These are phyloP conservation scores for Andrena marginata DNA, from an alignment of 2,888 invertebrate genomes.

Conservation along the genomic window DNA sequence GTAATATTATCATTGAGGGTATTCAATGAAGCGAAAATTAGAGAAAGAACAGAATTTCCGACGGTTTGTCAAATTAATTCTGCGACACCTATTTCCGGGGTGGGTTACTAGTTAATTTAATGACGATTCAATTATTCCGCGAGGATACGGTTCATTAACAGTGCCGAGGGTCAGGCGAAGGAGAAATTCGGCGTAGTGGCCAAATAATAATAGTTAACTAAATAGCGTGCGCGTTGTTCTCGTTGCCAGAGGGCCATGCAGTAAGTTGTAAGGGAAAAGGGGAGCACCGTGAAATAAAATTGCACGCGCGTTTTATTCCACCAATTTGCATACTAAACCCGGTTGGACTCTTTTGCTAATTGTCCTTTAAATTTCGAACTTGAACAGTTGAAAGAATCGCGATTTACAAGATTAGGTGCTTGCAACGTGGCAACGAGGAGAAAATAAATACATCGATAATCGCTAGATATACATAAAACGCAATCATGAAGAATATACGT, in stretches of 20 bases:
- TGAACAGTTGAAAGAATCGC: neutral
- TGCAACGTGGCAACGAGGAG: too few species aligned
- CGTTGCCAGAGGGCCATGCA: neutral
- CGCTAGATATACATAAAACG: too few species aligned
- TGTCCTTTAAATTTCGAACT: constrained; percentile 29
- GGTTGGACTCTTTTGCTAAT: constrained; percentile 10
- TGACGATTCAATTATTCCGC: neutral
- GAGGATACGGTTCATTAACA: neutral
- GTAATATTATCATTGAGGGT: neutral
- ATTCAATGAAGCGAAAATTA: neutral
- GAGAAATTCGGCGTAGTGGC: neutral
- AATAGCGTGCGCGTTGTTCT: constrained; percentile 1
- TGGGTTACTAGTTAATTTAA: neutral
- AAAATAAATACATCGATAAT: too few species aligned
- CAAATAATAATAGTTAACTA: constrained; percentile 10
- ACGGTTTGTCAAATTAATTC: neutral
- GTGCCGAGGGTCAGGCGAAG: neutral
- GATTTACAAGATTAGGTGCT: too few species aligned
- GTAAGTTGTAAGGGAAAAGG: constrained; percentile 4
- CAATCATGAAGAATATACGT: too few species aligned
- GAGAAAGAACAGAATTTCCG: neutral
- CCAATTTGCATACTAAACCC: constrained; percentile 44
- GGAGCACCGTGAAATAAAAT: constrained; percentile 36
- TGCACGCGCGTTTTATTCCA: constrained; percentile 5
- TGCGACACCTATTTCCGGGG: neutral